Conservation (phyloP, 1,140 invertebrate species). For the Thalassaphorura encarpata region DNA sequence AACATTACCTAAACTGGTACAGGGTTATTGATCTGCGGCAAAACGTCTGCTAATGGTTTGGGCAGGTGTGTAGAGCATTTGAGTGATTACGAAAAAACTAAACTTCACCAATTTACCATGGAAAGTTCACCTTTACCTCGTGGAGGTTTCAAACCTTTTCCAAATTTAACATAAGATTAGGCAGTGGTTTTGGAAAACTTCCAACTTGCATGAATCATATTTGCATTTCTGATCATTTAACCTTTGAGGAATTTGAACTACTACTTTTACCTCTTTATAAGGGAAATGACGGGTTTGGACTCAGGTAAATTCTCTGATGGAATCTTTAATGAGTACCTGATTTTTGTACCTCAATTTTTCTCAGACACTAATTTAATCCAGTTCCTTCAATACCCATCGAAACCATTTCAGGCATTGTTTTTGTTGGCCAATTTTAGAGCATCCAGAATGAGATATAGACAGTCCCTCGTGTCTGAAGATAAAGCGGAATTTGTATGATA, state of each 20-base stretch:
- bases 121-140: slow-evolving; percentile 83
- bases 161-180: slow-evolving; percentile 76
- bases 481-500: too few species aligned
- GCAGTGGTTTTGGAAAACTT: slow-evolving; percentile 71
- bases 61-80: slow-evolving; percentile 85
- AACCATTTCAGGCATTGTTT: too few species aligned
- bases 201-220: slow-evolving; percentile 76
- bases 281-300: slow-evolving; percentile 87
- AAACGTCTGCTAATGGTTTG: slow-evolving; percentile 81
- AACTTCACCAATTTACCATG: slow-evolving; percentile 84
- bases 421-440: too few species aligned
- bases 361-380: too few species aligned
- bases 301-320: too few species aligned
- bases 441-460: too few species aligned
- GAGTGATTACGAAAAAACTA: slow-evolving; percentile 81
- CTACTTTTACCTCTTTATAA: slow-evolving; percentile 84
- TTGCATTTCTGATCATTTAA: slow-evolving; percentile 74
- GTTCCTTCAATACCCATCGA: too few species aligned
- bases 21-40: background rate
- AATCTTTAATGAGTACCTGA: too few species aligned
- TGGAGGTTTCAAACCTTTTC: slow-evolving; percentile 79
- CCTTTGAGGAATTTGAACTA: slow-evolving; percentile 85
- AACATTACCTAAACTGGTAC: slow-evolving; percentile 51
- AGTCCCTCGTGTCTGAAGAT: too few species aligned
- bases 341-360: too few species aligned